Conservation (phyloP, 2,113 vertebrate genomes). For the Silurus glanis region DNA sequence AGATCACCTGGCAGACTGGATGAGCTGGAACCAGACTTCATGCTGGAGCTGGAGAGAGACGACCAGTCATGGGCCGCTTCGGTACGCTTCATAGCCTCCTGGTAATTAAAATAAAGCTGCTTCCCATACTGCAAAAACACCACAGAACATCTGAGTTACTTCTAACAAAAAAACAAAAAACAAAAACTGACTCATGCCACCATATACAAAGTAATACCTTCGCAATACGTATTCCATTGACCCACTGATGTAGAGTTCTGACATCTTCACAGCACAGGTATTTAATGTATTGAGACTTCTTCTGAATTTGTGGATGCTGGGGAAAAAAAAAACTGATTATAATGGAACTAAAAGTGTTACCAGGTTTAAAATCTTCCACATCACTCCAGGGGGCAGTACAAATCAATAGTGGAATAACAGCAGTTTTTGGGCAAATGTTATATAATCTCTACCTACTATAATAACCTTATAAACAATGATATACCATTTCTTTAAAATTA, state of each 20-base stretch:
- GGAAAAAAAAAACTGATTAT: slow-evolving; percentile 43
- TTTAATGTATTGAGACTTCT: slow-evolving; percentile 98
- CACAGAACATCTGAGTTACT: not conserved
- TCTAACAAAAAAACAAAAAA: not conserved
- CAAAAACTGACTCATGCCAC: not conserved
- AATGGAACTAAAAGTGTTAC: not conserved
- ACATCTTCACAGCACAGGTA: slow-evolving; percentile 97
- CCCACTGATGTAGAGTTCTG: slow-evolving; percentile 93
- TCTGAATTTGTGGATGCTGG: slow-evolving; percentile 98
- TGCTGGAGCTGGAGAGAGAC: slow-evolving; percentile 93
- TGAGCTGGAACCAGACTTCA: slow-evolving; percentile 96
- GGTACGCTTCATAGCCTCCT: slow-evolving; percentile 90
- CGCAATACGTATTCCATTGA: slow-evolving; percentile 94
- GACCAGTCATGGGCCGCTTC: slow-evolving; percentile 95
- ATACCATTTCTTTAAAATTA: not conserved
- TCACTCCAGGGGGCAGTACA: slow-evolving; percentile 30
- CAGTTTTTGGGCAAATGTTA: not conserved
- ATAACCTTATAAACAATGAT: not conserved
- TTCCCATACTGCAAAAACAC: slow-evolving; percentile 83
- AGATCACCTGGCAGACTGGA: slow-evolving; percentile 93
- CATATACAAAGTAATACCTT: slow-evolving; percentile 77
- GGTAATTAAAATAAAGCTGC: slow-evolving; percentile 92
- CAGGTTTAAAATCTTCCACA: not conserved
- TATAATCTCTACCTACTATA: not conserved
- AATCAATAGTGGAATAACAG: not conserved